These are phyloP conservation scores for Drosophila longiperda DNA, from an alignment of 2,888 invertebrate species.

Conservation along the genomic window DNA sequence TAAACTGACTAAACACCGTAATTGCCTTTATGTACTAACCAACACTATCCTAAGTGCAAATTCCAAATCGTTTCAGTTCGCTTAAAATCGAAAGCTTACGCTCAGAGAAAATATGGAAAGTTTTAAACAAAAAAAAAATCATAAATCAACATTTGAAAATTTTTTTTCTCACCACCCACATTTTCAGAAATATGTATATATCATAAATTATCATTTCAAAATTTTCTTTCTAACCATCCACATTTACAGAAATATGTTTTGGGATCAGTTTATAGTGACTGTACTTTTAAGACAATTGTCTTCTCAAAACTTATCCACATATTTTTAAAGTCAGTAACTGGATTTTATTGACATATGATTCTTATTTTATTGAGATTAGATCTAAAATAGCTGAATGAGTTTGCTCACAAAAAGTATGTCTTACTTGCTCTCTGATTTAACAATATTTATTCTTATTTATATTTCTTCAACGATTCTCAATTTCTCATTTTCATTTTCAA, in stretches of 20 bases:
- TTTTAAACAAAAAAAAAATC: not conserved
- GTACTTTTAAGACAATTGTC: not conserved
- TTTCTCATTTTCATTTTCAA: not conserved
- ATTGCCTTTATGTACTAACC: constrained; percentile 20
- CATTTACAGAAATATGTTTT: too few species aligned
- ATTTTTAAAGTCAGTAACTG: not conserved
- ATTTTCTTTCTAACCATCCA: too few species aligned
- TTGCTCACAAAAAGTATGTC: too few species aligned
- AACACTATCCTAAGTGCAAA: not conserved
- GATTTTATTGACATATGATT: not conserved
- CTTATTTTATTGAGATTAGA: not conserved
- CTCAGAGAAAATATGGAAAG: not conserved
- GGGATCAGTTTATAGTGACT: accelerated
- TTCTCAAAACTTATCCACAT: not conserved
- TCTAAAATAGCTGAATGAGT: not conserved
- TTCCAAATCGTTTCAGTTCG: not conserved
- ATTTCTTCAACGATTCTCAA: not conserved
- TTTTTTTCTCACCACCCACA: too few species aligned
- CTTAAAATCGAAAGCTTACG: constrained; percentile 28
- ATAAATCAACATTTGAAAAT: not conserved
- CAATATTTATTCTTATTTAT: not conserved
- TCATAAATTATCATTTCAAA: too few species aligned
- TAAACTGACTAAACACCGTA: constrained; percentile 24
- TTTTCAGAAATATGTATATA: not conserved
- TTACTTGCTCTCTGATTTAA: not conserved